These are phyloP conservation scores for Protobothrops flavoviridis DNA, from an alignment of 2,113 vertebrate genomes.

Conservation along the genomic window DNA sequence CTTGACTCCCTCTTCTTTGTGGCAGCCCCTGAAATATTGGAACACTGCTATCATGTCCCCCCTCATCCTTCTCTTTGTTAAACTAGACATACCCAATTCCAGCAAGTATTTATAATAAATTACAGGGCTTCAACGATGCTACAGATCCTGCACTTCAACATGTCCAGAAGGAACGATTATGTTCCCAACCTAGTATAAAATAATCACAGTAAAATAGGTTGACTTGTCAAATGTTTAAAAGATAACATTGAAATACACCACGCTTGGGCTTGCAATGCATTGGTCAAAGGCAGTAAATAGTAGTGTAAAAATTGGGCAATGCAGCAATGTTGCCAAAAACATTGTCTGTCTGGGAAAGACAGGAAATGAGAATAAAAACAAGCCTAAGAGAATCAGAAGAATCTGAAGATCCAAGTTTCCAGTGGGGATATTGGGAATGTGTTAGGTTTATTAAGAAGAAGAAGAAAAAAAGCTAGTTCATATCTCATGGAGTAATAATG, in stretches of 20 bases:
- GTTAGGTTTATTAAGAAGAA: not conserved
- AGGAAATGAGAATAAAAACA: not conserved
- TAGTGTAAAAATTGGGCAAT: slow-evolving; percentile 47
- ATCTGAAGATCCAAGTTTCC: not conserved
- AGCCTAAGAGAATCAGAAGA: not conserved
- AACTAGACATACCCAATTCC: too few species aligned
- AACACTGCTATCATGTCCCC: too few species aligned
- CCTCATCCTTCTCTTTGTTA: too few species aligned
- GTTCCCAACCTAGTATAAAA: slow-evolving; percentile 54
- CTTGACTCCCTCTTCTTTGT: too few species aligned
- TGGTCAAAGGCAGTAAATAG: slow-evolving; percentile 62
- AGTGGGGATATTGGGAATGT: not conserved
- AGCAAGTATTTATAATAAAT: slow-evolving; percentile 48
- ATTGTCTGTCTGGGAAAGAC: slow-evolving; percentile 50
- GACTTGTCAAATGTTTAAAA: slow-evolving; percentile 64
- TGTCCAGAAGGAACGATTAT: slow-evolving; percentile 54
- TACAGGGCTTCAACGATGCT: slow-evolving; percentile 20
- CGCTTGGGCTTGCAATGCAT: slow-evolving; percentile 45
- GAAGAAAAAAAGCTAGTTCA: not conserved
- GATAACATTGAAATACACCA: slow-evolving; percentile 64
- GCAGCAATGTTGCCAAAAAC: slow-evolving; percentile 38
- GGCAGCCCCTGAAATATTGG: too few species aligned
- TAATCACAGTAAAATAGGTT: slow-evolving; percentile 62
- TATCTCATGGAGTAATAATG: not conserved
- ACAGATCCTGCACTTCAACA: slow-evolving; percentile 50